phyloP scores from a whole-genome alignment of 2,888 invertebrate genomes.

The Coleophora flavipennella region DNA sequence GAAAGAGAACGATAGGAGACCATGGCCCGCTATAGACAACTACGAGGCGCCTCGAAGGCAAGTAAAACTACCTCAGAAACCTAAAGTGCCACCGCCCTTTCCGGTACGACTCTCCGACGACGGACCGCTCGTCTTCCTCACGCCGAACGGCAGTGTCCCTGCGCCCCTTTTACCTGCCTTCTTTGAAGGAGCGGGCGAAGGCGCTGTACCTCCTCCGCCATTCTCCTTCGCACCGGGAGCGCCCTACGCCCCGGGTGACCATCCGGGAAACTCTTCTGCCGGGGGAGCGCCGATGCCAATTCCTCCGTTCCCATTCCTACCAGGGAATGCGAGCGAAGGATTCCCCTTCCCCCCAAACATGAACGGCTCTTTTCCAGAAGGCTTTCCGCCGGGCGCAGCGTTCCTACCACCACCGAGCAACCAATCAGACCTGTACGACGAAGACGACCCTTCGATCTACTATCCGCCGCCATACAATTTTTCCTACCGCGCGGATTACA shows the following conservation, averaged over 20 bases:
- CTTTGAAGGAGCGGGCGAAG: slow-evolving; percentile 74
- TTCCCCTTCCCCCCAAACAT: slow-evolving; percentile 70
- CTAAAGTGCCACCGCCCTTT: slow-evolving; percentile 93
- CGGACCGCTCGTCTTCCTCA: slow-evolving; percentile 90
- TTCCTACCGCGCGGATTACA: slow-evolving; percentile 85
- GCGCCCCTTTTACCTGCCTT: slow-evolving; percentile 78
- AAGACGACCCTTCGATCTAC: slow-evolving; percentile 92
- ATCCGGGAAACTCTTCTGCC: slow-evolving; percentile 78
- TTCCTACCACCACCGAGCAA: slow-evolving; percentile 81
- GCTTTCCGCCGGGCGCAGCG: slow-evolving; percentile 70
- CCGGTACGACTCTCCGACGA: slow-evolving; percentile 90
- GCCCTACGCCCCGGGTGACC: slow-evolving; percentile 69
- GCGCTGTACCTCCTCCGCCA: slow-evolving; percentile 67
- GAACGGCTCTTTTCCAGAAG: slow-evolving; percentile 72
- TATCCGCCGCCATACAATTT: slow-evolving; percentile 94
- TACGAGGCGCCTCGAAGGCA: slow-evolving; percentile 87
- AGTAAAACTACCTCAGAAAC: slow-evolving; percentile 86
- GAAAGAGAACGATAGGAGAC: slow-evolving; percentile 53
- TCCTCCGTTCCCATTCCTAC: slow-evolving; percentile 76
- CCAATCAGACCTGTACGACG: slow-evolving; percentile 84
- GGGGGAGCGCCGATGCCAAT: slow-evolving; percentile 76
- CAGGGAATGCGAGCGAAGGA: slow-evolving; percentile 72
- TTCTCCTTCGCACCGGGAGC: slow-evolving; percentile 74
- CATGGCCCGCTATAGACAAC: slow-evolving; percentile 88
- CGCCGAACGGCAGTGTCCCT: slow-evolving; percentile 83